A percentile compares a stretch with the other conserved stretches of the same genome.
Conservation (phyloP, 2,797 vertebrate species). For the Syncerus caffer region DNA sequence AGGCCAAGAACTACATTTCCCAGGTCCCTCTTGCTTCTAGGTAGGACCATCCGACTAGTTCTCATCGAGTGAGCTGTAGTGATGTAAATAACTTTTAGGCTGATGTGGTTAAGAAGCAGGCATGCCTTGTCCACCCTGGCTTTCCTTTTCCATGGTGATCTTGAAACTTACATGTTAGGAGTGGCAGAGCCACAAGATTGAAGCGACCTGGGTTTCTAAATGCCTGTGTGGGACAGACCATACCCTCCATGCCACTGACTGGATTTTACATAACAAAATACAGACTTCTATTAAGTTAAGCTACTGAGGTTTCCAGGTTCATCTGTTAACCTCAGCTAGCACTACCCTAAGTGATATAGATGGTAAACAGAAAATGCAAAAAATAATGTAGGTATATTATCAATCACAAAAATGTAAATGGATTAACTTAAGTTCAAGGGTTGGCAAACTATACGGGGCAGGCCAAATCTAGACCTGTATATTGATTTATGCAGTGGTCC, state of each 20-base stretch:
- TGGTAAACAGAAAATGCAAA: conserved; percentile 7
- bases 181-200: not conserved
- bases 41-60: not conserved
- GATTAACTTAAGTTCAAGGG: not conserved
- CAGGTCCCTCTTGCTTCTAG: not conserved
- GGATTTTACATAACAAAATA: not conserved
- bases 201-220: not conserved
- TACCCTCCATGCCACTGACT: not conserved
- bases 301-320: not conserved
- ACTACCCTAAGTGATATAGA: not conserved
- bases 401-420: conserved; percentile 15
- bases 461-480: not conserved
- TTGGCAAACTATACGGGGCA: not conserved
- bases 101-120: not conserved
- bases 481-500: not conserved
- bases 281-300: not conserved
- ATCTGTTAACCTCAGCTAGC: not conserved
- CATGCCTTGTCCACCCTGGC: not conserved
- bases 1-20: not conserved
- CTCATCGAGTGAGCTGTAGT: not conserved
- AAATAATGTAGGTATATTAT: not conserved
- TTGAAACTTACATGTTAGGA: not conserved
- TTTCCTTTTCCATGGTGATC: not conserved
- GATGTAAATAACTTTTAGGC: not conserved
- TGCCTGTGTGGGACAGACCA: not conserved